phyloP scores from a whole-genome alignment of 2,797 vertebrate genomes.

The Smutsia gigantea region DNA sequence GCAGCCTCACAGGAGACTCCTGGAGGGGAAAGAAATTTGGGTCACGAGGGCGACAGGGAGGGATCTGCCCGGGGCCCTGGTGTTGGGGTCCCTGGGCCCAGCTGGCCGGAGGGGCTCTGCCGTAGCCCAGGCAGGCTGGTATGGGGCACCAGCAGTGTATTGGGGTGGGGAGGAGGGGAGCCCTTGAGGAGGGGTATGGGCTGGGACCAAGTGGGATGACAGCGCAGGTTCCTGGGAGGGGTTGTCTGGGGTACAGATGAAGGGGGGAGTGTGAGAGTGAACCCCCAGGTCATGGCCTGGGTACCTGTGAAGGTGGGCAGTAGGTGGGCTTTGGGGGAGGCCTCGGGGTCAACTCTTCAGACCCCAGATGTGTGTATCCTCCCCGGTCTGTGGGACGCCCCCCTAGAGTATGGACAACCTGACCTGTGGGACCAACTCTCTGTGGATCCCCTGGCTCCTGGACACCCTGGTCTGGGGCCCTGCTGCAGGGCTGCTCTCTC shows the following conservation, averaged over 20 bases:
- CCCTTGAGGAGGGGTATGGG: background rate
- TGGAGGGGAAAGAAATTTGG: background rate
- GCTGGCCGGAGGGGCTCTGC: background rate
- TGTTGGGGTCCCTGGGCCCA: background rate
- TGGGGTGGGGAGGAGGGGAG: background rate
- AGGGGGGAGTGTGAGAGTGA: background rate
- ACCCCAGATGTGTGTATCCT: background rate
- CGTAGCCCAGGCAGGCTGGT: background rate
- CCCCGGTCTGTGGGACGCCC: background rate
- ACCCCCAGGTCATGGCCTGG: too few relatives aligned
- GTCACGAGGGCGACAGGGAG: background rate
- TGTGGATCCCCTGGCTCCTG: background rate
- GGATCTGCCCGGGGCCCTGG: background rate
- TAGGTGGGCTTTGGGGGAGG: background rate
- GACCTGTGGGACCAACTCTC: background rate
- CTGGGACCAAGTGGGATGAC: background rate
- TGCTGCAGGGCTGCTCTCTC: background rate
- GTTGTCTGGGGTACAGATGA: background rate
- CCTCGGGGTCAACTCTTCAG: background rate
- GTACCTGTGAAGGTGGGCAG: background rate
- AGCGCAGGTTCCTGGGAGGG: background rate
- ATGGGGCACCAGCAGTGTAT: fast-evolving
- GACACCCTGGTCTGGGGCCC: background rate
- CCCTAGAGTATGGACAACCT: background rate
- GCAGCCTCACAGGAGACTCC: background rate